Base-by-base conservation (phyloP, 2,888 invertebrate genomes). In the Abscondita cerata region DNA sequence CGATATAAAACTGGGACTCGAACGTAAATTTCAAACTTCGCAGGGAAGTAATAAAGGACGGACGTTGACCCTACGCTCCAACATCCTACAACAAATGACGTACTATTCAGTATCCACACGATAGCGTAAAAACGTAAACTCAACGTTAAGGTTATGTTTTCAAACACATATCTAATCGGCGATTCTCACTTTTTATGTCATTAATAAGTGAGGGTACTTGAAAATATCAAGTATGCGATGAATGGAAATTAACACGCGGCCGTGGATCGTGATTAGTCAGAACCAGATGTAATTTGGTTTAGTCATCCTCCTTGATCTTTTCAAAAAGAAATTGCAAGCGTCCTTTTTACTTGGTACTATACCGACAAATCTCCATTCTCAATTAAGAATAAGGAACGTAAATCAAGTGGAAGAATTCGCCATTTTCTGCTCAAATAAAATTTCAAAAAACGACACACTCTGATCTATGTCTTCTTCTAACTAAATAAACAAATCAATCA, bases 1-100 rank as follows among this genome's bases (percentile, higher is more conserved):
- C 48, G 48, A 48, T 44, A 44, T 44, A 44, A 44, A 44, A 44
- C 44, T 44, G 18, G 44, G 44, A 44, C 44, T 44, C 19, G 44
- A 44, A 44, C 44, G 48, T 33, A 48, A 48, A 48, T 48, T 48
- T 48, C 33, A 48, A 48, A 48, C 48, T 48, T 48, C 48, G 48
- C 33, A 48, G 33, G 33, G 33, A 48, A 33, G 48, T 51, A 72
- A 73, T 77, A 76, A 76, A 78, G 78, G 78, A 78, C 78, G 78
- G 75, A 74, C 78, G 75, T 75, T 77, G 78, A 78, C 77, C 78
- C 75, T 75, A 56, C 66, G 65, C 73, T 74, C 73, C 75, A 76
- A 76, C 77, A 76, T 74, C 72, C 74, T 70, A 51, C 51, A 51
- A 31, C 51, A 73, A 69, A 67, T 73, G 75, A 76, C 75, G 75